Evolutionary conservation across 2,113 vertebrate genomes (phyloP), one percentile per base, ranked within the genome.

Genomic region (Myrmecobius fasciatus): DNA sequence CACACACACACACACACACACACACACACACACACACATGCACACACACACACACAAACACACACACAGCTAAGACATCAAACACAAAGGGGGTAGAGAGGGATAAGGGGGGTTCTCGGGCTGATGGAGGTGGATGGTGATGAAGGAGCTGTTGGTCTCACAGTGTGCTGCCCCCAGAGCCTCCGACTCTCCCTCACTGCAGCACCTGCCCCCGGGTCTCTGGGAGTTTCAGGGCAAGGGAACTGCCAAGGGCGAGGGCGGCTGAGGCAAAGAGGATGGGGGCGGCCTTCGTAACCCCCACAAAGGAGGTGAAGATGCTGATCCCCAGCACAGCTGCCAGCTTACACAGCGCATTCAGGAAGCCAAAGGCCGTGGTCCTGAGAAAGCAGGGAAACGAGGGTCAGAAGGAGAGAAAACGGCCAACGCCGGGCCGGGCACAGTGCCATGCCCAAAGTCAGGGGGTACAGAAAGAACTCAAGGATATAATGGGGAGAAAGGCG

Each of bases 291-390:
- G 99, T 99, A 98, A 99, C 99, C 5, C 99, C 99, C 53, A 99
- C 99, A 9, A 99, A 99, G 28, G 99, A 99, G 0, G 99, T 99
- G 98, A 99, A 99, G 98, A 99, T 99, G 98, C 99, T 99, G 97
- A 99, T 99, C 83, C 99, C 99, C 98, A 99, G 97, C 91, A 99
- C 99, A 0, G 99, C 99, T 0, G 99, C 99, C 97, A 99, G 96
- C 96, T 99, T 99, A 96, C 99, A 99, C 89, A 99, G 98, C 0
- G 99, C 99, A 0, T 99, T 99, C 96, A 99, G 99, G 98, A 99
- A 99, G 0, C 99, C 99, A 0, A 99, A 99, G 0, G 99, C 99
- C 0, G 99, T 99, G 89, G 99, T 99, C 97, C 99, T 99, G 98
- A 22, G 91, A 89, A 9, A 83, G 67, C 67, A 83, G n/a, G 67